Evolutionary conservation across 2,888 invertebrate species (phyloP).

Genomic region (Seira musarum): DNA sequence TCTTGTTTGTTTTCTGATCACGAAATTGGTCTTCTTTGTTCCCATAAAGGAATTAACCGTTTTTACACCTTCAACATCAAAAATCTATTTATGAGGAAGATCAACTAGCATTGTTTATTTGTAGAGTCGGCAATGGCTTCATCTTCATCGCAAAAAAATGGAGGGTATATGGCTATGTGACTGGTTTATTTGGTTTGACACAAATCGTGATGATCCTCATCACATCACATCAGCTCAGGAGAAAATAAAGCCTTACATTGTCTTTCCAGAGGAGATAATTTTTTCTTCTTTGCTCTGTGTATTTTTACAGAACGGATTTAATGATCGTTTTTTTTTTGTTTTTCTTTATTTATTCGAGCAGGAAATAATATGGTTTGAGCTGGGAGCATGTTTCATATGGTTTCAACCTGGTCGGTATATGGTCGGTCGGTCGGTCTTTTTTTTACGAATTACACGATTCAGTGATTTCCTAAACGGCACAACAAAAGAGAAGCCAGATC

Average conservation of each 20-base stretch:
- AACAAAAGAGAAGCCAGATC: not conserved
- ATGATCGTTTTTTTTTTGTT: conserved; percentile 19
- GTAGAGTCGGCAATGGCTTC: conserved; percentile 54
- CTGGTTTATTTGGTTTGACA: conserved; percentile 35
- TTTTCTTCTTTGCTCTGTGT: not conserved
- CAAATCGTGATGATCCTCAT: conserved; percentile 23
- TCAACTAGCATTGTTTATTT: conserved; percentile 49
- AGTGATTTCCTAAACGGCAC: not conserved
- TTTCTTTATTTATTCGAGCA: conserved; percentile 3
- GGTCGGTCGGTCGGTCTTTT: conserved; percentile 16
- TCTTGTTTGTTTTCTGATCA: conserved; percentile 55
- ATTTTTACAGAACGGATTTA: conserved; percentile 49
- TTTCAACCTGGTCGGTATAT: conserved; percentile 47
- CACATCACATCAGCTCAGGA: too few relatives aligned
- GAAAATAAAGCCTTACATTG: too few relatives aligned
- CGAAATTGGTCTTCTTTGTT: conserved; percentile 41
- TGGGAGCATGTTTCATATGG: conserved; percentile 38
- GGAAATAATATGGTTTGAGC: conserved; percentile 19
- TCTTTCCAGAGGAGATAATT: conserved; percentile 23
- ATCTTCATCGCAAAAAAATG: not conserved
- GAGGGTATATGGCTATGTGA: not conserved
- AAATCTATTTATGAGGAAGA: not conserved
- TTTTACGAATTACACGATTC: not conserved
- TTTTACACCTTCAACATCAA: conserved; percentile 29
- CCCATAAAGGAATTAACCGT: conserved; percentile 10